Evolutionary conservation across 2,888 invertebrate species (phyloP).

Genomic region (Drosophila affinis): DNA sequence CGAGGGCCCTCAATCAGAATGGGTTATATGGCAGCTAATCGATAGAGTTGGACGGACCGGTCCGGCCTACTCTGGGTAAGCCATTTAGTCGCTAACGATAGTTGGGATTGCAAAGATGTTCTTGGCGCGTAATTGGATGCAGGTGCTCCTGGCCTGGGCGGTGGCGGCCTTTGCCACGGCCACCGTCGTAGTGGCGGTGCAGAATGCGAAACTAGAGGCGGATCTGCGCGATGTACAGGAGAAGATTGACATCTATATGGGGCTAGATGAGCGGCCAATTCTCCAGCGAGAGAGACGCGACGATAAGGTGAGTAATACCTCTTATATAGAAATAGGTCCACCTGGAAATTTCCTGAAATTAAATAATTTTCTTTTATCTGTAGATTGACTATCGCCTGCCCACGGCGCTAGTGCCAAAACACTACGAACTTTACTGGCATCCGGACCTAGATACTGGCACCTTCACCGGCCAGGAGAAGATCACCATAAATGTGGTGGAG

Average conservation of each 20-base stretch:
- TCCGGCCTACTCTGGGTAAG: conserved; percentile 1
- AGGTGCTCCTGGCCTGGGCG: conserved; percentile 57
- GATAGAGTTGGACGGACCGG: conserved; percentile 1
- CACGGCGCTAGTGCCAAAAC: conserved; percentile 85
- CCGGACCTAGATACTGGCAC: conserved; percentile 86
- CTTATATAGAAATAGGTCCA: too few species aligned
- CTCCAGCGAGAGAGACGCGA: conserved; percentile 24
- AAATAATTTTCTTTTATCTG: not conserved
- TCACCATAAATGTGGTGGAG: conserved; percentile 83
- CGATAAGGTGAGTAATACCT: conserved; percentile 36
- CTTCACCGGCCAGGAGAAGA: conserved; percentile 86
- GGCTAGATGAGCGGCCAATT: not conserved
- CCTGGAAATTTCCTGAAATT: not conserved
- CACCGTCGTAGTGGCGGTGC: conserved; percentile 61
- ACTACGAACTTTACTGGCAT: conserved; percentile 88
- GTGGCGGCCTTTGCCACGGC: conserved; percentile 56
- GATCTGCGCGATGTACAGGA: conserved; percentile 52
- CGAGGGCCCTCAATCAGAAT: conserved; percentile 50
- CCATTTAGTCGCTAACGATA: conserved; percentile 50
- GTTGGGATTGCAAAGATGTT: conserved; percentile 58
- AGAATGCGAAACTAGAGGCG: conserved; percentile 47
- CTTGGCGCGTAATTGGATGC: conserved; percentile 31
- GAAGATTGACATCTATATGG: conserved; percentile 55
- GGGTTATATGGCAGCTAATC: conserved; percentile 37
- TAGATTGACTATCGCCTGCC: conserved; percentile 85